Percentiles rank a stretch among this genome's conserved stretches.
Evolutionary conservation across 2,113 vertebrate species (phyloP).

Genomic region (Pangasianodon gigas): DNA sequence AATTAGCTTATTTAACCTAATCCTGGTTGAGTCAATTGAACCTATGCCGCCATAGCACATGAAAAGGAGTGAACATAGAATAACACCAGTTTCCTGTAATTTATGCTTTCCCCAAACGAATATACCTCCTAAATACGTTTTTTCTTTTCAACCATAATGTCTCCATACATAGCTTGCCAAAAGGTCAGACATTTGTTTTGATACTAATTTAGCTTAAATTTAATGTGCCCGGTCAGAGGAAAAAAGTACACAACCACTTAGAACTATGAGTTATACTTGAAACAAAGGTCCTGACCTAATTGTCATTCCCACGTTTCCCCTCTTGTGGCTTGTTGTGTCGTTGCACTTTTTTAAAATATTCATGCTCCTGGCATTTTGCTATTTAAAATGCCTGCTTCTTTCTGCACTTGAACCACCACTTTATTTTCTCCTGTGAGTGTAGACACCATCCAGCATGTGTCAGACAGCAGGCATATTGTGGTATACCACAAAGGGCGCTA

Average conservation of each 20-base stretch:
- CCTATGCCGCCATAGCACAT: neutral
- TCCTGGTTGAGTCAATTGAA: neutral
- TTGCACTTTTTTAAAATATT: neutral
- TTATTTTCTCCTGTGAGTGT: slow-evolving; percentile 42
- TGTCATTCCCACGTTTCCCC: neutral
- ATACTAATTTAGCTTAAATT: neutral
- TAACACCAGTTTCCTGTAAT: neutral
- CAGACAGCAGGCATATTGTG: slow-evolving; percentile 91
- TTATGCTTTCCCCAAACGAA: neutral
- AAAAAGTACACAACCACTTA: neutral
- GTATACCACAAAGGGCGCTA: slow-evolving; percentile 91
- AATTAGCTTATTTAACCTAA: neutral
- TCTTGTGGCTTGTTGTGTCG: slow-evolving; percentile 25
- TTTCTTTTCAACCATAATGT: neutral
- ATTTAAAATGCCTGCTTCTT: neutral
- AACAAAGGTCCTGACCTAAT: slow-evolving; percentile 38
- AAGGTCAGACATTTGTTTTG: slow-evolving; percentile 47
- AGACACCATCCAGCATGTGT: slow-evolving; percentile 89
- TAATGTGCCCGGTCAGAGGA: neutral
- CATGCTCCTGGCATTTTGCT: slow-evolving; percentile 9
- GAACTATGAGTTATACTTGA: slow-evolving; percentile 2
- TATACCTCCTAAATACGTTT: neutral
- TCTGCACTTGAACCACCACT: neutral
- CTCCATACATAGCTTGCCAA: slow-evolving; percentile 1
- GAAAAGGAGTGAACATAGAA: neutral